Conservation (phyloP, 2,113 vertebrate genomes). For the Limanda limanda region DNA sequence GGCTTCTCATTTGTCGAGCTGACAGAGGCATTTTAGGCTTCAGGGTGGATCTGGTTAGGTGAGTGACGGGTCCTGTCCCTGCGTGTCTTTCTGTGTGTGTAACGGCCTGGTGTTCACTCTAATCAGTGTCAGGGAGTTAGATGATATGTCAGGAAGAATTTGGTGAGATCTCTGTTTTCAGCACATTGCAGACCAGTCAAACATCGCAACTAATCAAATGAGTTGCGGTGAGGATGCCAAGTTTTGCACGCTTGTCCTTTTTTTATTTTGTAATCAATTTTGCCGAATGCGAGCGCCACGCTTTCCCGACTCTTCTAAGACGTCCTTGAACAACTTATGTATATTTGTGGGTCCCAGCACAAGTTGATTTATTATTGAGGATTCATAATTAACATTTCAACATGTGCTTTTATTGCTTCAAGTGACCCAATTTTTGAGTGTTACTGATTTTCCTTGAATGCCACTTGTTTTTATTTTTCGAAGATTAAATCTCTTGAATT, state of each 20-base stretch:
- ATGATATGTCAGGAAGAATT: slow-evolving; percentile 68
- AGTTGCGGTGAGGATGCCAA: neutral
- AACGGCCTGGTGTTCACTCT: slow-evolving; percentile 59
- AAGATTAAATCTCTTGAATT: slow-evolving; percentile 8
- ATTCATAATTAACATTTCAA: neutral
- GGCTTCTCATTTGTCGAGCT: slow-evolving; percentile 74
- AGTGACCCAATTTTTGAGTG: neutral
- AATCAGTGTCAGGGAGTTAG: slow-evolving; percentile 61
- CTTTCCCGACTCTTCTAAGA: neutral
- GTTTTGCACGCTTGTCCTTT: slow-evolving; percentile 5
- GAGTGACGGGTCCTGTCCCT: slow-evolving; percentile 68
- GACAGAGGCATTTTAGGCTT: slow-evolving; percentile 68
- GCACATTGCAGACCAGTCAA: slow-evolving; percentile 38
- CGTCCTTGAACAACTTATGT: neutral
- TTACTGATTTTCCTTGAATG: neutral
- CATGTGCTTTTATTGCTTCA: neutral
- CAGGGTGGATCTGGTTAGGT: slow-evolving; percentile 55
- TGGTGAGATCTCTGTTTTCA: slow-evolving; percentile 61
- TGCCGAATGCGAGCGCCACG: neutral
- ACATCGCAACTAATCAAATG: slow-evolving; percentile 21
- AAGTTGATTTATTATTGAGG: neutral
- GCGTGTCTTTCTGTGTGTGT: slow-evolving; percentile 36
- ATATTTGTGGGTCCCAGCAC: neutral
- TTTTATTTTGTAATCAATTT: neutral
- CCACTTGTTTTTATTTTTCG: slow-evolving; percentile 8